Conservation (phyloP, 2,113 vertebrate species). For the Ia io region DNA sequence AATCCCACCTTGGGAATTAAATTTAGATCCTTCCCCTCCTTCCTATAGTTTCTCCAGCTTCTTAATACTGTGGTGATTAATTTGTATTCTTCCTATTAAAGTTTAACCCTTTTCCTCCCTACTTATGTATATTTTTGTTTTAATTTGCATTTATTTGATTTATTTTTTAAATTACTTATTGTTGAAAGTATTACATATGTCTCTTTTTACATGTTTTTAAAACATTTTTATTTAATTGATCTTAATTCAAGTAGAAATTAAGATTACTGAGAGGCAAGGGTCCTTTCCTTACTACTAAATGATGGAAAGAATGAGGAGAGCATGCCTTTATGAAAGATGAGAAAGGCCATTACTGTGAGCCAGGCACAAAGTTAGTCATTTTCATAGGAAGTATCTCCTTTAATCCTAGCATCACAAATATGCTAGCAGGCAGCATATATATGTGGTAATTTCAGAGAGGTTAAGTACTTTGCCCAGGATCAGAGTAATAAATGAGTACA, state of each 20-base stretch:
- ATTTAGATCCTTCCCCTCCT: background rate
- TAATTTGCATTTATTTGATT: too few relatives aligned
- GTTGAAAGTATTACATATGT: too few relatives aligned
- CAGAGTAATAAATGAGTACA: background rate
- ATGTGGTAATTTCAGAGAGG: background rate
- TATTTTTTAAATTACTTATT: too few relatives aligned
- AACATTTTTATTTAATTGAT: background rate
- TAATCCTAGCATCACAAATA: background rate
- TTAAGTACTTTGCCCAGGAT: background rate
- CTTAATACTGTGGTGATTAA: background rate
- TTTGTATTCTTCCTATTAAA: background rate
- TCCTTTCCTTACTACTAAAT: background rate
- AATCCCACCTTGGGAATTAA: background rate
- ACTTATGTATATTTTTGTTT: too few relatives aligned
- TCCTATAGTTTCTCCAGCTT: background rate
- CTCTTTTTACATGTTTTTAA: background rate
- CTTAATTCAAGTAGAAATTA: background rate
- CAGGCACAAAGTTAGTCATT: background rate
- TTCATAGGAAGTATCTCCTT: background rate
- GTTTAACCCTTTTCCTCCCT: background rate
- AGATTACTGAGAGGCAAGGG: background rate
- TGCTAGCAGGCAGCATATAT: background rate
- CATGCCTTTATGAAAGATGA: background rate
- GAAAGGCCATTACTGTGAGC: background rate
- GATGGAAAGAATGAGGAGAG: background rate